These are phyloP conservation scores for Shinisaurus crocodilurus DNA, from an alignment of 2,113 vertebrate species.

Conservation along the genomic window DNA sequence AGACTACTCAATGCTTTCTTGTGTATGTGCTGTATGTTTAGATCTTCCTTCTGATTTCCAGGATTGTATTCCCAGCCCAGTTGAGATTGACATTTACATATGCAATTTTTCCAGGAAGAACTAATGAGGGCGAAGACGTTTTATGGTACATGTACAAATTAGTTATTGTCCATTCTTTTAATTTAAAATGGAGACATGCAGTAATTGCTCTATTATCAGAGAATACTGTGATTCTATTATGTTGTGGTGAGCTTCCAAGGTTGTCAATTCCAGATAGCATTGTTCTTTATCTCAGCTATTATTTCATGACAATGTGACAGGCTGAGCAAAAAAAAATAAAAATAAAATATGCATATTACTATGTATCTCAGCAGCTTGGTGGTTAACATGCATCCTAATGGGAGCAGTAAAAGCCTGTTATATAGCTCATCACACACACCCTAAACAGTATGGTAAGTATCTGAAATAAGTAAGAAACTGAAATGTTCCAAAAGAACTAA, in stretches of 20 bases:
- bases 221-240: constrained; percentile 32
- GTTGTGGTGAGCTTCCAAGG: constrained; percentile 27
- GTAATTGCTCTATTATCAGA: constrained; percentile 33
- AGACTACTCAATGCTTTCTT: neutral
- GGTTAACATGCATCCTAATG: constrained; percentile 23
- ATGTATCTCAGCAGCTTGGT: neutral
- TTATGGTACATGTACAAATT: constrained; percentile 31
- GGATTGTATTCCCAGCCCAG: constrained; percentile 25
- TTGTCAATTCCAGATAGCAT: constrained; percentile 19
- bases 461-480: neutral
- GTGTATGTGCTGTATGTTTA: neutral
- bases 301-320: constrained; percentile 19
- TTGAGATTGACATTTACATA: constrained; percentile 20
- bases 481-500: neutral
- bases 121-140: constrained; percentile 33
- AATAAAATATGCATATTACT: constrained; percentile 9
- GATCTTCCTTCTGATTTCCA: constrained; percentile 9
- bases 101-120: neutral
- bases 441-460: neutral
- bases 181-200: constrained; percentile 13
- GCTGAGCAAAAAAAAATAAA: neutral
- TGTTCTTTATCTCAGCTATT: constrained; percentile 42
- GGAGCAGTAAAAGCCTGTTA: neutral
- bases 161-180: constrained; percentile 36
- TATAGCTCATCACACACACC: neutral